Conservation (phyloP, 2,888 invertebrate genomes). For the Yponomeuta evonymella region DNA sequence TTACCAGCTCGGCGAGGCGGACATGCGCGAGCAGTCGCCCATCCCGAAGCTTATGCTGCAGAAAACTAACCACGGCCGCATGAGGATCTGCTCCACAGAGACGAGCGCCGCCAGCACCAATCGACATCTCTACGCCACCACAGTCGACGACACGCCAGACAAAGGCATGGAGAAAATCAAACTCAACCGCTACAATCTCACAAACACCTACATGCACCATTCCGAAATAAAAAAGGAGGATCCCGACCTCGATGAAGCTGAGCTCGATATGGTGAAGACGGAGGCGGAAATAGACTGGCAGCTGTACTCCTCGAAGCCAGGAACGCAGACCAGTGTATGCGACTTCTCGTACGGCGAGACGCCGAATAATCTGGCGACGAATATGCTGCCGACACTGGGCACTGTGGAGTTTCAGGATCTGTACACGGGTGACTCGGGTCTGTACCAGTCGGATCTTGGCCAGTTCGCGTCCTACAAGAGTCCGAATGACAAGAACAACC, state of each 20-base stretch:
- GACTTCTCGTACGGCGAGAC: constrained; percentile 59
- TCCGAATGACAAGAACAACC: constrained; percentile 36
- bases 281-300: constrained; percentile 51
- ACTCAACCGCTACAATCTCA: constrained; percentile 31
- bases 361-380: constrained; percentile 37
- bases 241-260: constrained; percentile 37
- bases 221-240: constrained; percentile 36
- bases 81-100: constrained; percentile 39
- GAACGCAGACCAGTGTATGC: constrained; percentile 27
- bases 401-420: constrained; percentile 44
- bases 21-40: constrained; percentile 65
- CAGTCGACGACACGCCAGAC: not conserved
- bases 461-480: constrained; percentile 16
- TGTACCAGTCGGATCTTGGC: not conserved
- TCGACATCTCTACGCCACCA: constrained; percentile 41
- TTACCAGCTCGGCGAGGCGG: constrained; percentile 64
- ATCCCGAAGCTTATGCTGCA: constrained; percentile 66
- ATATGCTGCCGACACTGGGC: constrained; percentile 35
- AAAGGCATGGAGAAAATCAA: constrained; percentile 9
- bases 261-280: constrained; percentile 45
- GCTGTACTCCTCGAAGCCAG: constrained; percentile 29
- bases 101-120: constrained; percentile 28
- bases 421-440: constrained; percentile 34
- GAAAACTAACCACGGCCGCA: constrained; percentile 51
- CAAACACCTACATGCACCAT: constrained; percentile 33